phyloP scores from a whole-genome alignment of 2,888 invertebrate species.

The Clistopyga incitator region DNA sequence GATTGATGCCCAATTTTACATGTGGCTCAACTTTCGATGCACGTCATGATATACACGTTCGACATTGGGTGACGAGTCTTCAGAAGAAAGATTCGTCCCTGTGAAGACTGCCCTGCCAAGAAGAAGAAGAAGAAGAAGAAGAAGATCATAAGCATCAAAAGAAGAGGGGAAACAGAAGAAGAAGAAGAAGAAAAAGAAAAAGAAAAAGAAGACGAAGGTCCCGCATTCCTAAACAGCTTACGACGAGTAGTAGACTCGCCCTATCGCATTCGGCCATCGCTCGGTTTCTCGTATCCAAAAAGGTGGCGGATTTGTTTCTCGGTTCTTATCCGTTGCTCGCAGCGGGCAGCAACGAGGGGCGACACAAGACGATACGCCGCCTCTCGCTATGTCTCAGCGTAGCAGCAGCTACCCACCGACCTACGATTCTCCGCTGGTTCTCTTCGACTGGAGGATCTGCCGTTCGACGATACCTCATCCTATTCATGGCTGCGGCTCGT shows the following conservation, averaged over 20 bases:
- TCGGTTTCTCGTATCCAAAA: conserved; percentile 72
- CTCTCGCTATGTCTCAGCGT: conserved; percentile 23
- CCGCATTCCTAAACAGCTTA: conserved; percentile 83
- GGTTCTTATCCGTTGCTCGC: conserved; percentile 73
- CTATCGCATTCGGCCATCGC: conserved; percentile 77
- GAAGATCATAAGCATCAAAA: conserved; percentile 37
- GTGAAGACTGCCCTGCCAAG: conserved; percentile 30
- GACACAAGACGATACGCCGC: conserved; percentile 43
- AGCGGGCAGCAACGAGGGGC: conserved; percentile 61
- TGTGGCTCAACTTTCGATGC: neutral
- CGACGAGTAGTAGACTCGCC: conserved; percentile 65
- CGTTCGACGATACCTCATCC: conserved; percentile 14
- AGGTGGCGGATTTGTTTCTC: conserved; percentile 82
- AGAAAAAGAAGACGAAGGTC: conserved; percentile 68
- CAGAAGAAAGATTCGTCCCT: conserved; percentile 13
- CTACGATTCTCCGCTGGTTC: neutral
- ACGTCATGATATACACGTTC: conserved; percentile 6
- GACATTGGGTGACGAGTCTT: conserved; percentile 28
- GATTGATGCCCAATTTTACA: neutral
- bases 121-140: conserved; percentile 18
- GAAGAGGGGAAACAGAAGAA: conserved; percentile 44
- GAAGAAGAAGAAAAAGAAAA: conserved; percentile 62
- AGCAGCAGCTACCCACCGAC: conserved; percentile 24
- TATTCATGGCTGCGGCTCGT: conserved; percentile 42
- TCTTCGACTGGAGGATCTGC: conserved; percentile 16